A percentile compares a stretch with the other conserved stretches of the same genome.
Evolutionary conservation across 2,797 vertebrate genomes (phyloP).

Genomic region (Setipinna tenuifilis): DNA sequence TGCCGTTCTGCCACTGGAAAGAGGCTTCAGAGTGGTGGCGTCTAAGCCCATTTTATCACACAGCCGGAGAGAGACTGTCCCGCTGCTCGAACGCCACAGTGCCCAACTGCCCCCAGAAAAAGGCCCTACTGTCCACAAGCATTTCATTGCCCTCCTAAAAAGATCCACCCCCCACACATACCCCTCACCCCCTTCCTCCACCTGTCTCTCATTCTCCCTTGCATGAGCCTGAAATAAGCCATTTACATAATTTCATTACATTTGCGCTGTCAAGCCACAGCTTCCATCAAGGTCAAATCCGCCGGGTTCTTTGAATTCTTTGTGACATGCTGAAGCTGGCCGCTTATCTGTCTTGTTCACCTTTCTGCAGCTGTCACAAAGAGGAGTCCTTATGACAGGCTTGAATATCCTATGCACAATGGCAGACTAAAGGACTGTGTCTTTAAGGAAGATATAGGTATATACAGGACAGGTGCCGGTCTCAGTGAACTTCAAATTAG

Average conservation of each 20-base stretch:
- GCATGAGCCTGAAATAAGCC: constrained; percentile 52
- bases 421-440: background rate
- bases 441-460: background rate
- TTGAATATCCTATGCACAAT: background rate
- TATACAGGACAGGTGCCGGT: background rate
- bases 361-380: constrained; percentile 56
- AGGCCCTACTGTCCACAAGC: constrained; percentile 59
- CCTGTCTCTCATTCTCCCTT: background rate
- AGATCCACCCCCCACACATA: constrained; percentile 51
- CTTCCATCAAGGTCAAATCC: constrained; percentile 46
- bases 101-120: constrained; percentile 66
- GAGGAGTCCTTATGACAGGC: constrained; percentile 17
- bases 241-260: constrained; percentile 66
- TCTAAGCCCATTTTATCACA: constrained; percentile 62
- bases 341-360: constrained; percentile 45
- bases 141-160: constrained; percentile 58
- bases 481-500: background rate
- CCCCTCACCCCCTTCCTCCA: background rate
- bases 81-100: constrained; percentile 53
- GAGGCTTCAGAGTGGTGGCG: constrained; percentile 36
- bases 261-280: constrained; percentile 55
- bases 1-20: background rate
- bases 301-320: constrained; percentile 21
- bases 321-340: background rate
- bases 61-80: constrained; percentile 64